Base-by-base conservation (phyloP, 2,797 vertebrate species). In the Momotus momota region DNA sequence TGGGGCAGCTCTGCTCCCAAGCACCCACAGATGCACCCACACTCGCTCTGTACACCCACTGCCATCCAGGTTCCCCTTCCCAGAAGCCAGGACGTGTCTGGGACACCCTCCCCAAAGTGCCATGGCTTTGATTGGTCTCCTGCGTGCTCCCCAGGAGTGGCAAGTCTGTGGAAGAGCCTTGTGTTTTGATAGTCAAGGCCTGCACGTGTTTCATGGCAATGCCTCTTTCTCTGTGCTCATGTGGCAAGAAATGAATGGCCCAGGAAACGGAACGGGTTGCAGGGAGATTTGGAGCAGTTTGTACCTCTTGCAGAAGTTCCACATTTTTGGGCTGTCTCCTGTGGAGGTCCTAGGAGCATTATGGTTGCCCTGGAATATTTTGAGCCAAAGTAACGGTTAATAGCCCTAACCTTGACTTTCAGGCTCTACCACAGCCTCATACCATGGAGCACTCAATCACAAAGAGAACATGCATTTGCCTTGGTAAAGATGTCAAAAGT, bases 91-190 rank as follows among this genome's bases (percentile, higher is more conserved):
- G 2, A 0, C 0, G 23, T n/a, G 49, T 41, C 35, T 61, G 35
- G 6, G 57, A 81, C 38, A 83, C 20, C 7, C 45, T 88, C 17
- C 35, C 49, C 57, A 67, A 41, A 51, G 31, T 35, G 29, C 14
- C 21, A 1, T 1, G 5, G 45, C 40, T 46, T 54, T 58, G 54
- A 13, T 54, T 84, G 23, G 43, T 15, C 12, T 54, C 21, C 54
- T 51, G 14, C 0, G 0, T 31, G 51, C 40, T 81, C 70, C 49
- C 12, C 0, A 0, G 40, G 41, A 79, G 15, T 7, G 10, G 38
- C 22, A 46, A 66, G 12, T 61, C 35, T 0, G 0, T 46, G 64
- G 48, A 66, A 58, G n/a, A 70, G 46, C 40, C 7, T 35, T 0
- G 0, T 29, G 43, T 62, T 86, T 46, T 45, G 60, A 14, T 45